Percentiles rank a stretch among this genome's conserved stretches.
Conservation (phyloP, 2,797 vertebrate genomes). For the Xenopus petersii region DNA sequence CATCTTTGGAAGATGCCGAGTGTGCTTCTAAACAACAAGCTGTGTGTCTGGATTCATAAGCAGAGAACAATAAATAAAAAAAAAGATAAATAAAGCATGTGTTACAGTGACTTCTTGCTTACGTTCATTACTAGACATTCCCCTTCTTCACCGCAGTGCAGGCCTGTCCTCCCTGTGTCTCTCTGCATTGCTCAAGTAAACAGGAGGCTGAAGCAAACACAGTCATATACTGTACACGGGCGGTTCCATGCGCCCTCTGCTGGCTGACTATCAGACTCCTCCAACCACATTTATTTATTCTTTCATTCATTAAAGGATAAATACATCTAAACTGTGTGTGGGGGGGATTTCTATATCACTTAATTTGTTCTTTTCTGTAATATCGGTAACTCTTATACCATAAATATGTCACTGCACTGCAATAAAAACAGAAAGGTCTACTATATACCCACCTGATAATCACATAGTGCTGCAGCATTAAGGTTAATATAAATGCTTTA, state of each 20-base stretch:
- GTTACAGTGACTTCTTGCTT: conserved; percentile 24
- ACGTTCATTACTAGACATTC: conserved; percentile 14
- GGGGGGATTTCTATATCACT: no score
- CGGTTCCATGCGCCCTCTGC: conserved; percentile 29
- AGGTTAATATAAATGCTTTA: no score
- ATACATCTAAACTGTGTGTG: no score
- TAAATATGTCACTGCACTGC: no score
- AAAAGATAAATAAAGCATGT: conserved; percentile 7
- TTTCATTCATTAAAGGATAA: no score
- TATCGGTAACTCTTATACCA: no score
- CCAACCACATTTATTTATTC: no score
- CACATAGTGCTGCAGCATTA: no score
- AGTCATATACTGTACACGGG: background rate
- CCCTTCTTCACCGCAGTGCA: conserved; percentile 36
- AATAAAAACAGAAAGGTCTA: no score
- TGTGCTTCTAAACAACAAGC: conserved; percentile 16
- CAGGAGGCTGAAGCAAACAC: conserved; percentile 12
- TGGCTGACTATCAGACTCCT: conserved; percentile 2
- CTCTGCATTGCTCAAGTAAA: conserved; percentile 37
- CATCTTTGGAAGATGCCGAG: no score
- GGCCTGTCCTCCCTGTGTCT: conserved; percentile 21
- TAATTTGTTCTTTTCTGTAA: no score
- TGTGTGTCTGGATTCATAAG: conserved; percentile 22
- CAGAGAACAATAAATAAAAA: background rate
- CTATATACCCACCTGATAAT: no score